Percentiles rank a stretch among this genome's conserved stretches.
Evolutionary conservation across 1,140 invertebrate genomes (phyloP).

Genomic region (Leucophenga varia): DNA sequence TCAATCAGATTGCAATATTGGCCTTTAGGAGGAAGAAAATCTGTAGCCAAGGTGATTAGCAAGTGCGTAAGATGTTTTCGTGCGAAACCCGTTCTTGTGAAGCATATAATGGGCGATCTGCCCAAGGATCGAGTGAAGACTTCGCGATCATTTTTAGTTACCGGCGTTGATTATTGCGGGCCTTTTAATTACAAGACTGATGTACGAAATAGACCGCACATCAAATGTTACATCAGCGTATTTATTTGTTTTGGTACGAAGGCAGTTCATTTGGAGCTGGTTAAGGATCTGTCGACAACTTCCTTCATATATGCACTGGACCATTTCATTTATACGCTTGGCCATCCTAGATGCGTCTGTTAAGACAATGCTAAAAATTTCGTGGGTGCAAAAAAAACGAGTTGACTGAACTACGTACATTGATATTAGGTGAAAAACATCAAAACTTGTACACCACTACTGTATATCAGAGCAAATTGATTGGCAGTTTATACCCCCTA

Average conservation of each 20-base stretch:
- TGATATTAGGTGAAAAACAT: constrained; percentile 4
- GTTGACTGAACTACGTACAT: neutral
- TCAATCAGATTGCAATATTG: constrained; percentile 5
- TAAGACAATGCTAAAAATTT: no score
- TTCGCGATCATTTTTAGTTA: neutral
- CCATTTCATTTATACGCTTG: neutral
- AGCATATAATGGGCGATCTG: constrained; percentile 9
- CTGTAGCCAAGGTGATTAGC: neutral
- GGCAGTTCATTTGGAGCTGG: no score
- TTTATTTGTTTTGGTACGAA: constrained; percentile 15
- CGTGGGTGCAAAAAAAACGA: no score
- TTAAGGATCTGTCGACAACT: no score
- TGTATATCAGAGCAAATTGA: no score
- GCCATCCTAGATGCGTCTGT: neutral
- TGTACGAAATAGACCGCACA: no score
- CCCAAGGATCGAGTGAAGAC: constrained; percentile 3
- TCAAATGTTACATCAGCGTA: constrained; percentile 12
- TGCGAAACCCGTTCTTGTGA: no score
- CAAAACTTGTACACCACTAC: no score
- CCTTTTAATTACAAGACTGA: no score
- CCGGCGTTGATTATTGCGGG: constrained; percentile 12
- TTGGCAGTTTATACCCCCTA: no score
- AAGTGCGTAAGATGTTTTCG: no score
- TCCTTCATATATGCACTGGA: no score
- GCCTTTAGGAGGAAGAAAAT: constrained; percentile 10